phyloP scores from a whole-genome alignment of 2,113 vertebrate species.

The Microcebus jonahi region DNA sequence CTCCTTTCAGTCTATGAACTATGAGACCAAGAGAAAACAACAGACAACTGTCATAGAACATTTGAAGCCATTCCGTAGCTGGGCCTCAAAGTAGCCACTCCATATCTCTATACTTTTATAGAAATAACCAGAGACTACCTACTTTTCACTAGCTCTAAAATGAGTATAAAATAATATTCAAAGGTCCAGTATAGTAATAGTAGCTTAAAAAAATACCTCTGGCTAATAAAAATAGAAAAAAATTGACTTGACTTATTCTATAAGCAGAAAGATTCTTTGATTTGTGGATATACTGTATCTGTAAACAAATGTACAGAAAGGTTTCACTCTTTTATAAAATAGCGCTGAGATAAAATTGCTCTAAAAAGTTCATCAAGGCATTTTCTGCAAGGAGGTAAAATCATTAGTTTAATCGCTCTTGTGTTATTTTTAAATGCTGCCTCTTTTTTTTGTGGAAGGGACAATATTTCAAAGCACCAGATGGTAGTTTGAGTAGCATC shows the following conservation, averaged over 20 bases:
- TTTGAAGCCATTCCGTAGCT: neutral
- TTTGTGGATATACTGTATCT: neutral
- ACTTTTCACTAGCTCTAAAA: neutral
- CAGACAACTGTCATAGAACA: neutral
- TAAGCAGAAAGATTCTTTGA: neutral
- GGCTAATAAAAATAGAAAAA: neutral
- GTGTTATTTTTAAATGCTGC: slow-evolving; percentile 33
- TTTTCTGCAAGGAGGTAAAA: neutral
- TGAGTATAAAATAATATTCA: neutral
- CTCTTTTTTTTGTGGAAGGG: neutral
- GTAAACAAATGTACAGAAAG: neutral
- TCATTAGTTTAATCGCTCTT: neutral
- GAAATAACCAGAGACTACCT: neutral
- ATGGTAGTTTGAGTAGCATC: neutral
- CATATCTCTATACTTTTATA: neutral
- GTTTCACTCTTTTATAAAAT: neutral
- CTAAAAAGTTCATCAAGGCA: slow-evolving; percentile 1
- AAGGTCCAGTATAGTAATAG: neutral
- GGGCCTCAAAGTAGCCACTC: neutral
- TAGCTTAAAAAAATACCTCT: neutral
- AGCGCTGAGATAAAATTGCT: neutral
- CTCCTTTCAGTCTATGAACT: neutral
- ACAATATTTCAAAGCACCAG: slow-evolving; percentile 38
- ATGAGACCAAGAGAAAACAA: neutral
- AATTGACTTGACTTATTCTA: neutral